Evolutionary conservation across 53 echinoderm and acorn worm genomes (phyloP).

Genomic region (Stichopus horrens): DNA sequence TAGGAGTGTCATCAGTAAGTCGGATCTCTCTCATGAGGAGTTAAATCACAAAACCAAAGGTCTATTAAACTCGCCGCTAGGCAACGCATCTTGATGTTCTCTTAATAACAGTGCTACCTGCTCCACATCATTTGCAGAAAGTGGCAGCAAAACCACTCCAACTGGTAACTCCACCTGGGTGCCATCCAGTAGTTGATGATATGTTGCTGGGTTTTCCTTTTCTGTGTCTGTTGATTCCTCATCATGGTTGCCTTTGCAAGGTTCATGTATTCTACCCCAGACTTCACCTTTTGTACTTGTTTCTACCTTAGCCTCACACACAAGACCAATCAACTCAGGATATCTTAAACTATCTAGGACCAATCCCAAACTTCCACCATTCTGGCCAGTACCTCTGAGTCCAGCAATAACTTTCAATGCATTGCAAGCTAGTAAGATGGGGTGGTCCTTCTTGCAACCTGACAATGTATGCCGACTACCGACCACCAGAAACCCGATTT

Average conservation of each 20-base stretch:
- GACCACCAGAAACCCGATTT: conserved; percentile 48
- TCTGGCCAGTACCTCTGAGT: too few relatives aligned
- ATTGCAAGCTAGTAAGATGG: background rate
- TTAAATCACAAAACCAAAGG: conserved; percentile 56
- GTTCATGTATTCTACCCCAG: too few relatives aligned
- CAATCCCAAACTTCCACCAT: too few relatives aligned
- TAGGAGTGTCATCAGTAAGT: conserved; percentile 37
- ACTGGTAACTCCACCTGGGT: conserved; percentile 37
- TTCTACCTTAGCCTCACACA: too few relatives aligned
- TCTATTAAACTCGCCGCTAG: conserved; percentile 59
- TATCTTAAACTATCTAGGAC: too few relatives aligned
- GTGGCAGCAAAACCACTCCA: conserved; percentile 22
- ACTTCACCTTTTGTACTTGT: too few relatives aligned
- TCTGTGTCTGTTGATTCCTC: too few relatives aligned
- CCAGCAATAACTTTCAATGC: too few relatives aligned
- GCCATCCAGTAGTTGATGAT: conserved; percentile 42
- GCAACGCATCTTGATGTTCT: conserved; percentile 56
- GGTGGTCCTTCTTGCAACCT: background rate
- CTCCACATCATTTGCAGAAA: conserved; percentile 17
- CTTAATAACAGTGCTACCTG: conserved; percentile 42
- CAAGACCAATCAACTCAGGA: too few relatives aligned
- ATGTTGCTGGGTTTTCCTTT: too few relatives aligned
- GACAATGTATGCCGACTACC: background rate
- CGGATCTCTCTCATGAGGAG: conserved; percentile 62
- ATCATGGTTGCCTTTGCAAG: too few relatives aligned